Evolutionary conservation across 1,140 invertebrate genomes (phyloP), one percentile per base, ranked within the genome.

Genomic region (Formica exsecta): DNA sequence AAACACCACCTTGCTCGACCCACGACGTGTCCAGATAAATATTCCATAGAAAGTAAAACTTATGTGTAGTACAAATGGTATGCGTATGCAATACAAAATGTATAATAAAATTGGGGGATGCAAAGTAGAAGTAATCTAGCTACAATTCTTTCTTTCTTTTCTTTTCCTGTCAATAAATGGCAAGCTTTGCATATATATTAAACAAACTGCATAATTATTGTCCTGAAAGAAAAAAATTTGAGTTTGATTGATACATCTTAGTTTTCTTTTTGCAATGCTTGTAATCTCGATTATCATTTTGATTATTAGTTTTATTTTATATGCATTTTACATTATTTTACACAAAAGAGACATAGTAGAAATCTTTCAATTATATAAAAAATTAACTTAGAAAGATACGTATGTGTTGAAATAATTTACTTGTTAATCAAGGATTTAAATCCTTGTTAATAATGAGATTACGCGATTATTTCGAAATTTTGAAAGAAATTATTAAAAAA

Each of bases 1-100:
- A 83, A 83, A 83, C 38, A 70, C 79, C 54, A 83, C 54, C 79
- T 74, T 44, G 65, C 29, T 22, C 79, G 79, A 62, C 54, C 68
- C 57, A 59, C 25, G 79, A 74, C 54, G 54, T 38, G 61, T 44
- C 57, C 61, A 83, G 61, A 83, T 74, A 83, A 83, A 83, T 66
- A 83, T 83, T 83, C 73, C 68, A 73, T 59, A 59, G 54, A 73
- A 73, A 48, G 25, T 83, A 61, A 59, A 83, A 83, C 62, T 83
- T 83, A 74, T 61, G 68, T 61, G 25, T 38, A 3, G 54, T 73
- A 36, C 79, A 83, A 73, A 61, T 36, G 66, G 38, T 19, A 36
- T 5, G 54, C 36, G 51, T 44, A 38, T 8, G 32, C 51, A 71
- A 71, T 65, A 66, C 19, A 66, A 25, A 54, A 54, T 38, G n/a